phyloP scores from a whole-genome alignment of 2,797 vertebrate species.

The Acipenser transmontanus region DNA sequence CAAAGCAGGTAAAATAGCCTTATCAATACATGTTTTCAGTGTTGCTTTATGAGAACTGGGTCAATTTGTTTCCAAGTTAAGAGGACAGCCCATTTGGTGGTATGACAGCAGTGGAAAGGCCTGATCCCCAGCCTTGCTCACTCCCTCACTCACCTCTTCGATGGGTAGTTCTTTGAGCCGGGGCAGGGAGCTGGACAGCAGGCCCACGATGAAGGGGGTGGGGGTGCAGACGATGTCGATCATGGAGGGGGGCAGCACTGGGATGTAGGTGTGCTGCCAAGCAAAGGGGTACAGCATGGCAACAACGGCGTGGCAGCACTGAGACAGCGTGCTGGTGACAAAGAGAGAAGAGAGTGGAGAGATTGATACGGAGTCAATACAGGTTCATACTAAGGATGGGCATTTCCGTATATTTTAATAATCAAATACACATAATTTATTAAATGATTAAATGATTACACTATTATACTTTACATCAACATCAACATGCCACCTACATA shows the following conservation, averaged over 20 bases:
- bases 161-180: conserved; percentile 87
- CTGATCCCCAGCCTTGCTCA: not conserved
- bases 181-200: conserved; percentile 86
- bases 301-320: conserved; percentile 89
- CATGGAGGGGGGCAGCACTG: conserved; percentile 90
- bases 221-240: conserved; percentile 95
- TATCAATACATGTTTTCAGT: too few species aligned
- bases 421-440: too few species aligned
- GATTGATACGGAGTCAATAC: not conserved
- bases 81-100: too few species aligned
- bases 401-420: too few species aligned
- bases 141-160: conserved; percentile 73
- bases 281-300: conserved; percentile 91
- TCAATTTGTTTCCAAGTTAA: too few species aligned
- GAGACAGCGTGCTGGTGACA: conserved; percentile 80
- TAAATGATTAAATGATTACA: too few species aligned
- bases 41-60: too few species aligned
- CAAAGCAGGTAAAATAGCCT: too few species aligned
- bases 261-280: conserved; percentile 98
- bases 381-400: too few species aligned
- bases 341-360: not conserved
- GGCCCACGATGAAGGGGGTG: conserved; percentile 90
- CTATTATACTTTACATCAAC: too few species aligned
- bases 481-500: too few species aligned
- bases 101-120: too few species aligned